Evolutionary conservation across 2,888 invertebrate species (phyloP), one percentile per base, ranked within the genome.

Genomic region (Rotaria socialis): DNA sequence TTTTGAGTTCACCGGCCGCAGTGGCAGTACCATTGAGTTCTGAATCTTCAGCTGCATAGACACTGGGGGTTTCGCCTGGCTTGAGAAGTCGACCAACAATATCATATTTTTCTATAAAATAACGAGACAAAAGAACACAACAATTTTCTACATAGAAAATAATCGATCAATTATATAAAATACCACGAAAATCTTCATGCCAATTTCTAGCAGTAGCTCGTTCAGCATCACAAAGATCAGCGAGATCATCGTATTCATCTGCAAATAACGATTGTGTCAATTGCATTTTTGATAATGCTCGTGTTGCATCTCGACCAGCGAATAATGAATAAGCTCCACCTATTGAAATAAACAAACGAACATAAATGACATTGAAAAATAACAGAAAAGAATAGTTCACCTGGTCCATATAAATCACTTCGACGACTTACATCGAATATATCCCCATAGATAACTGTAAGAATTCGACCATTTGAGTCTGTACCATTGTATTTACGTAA

Each of bases 321-420:
- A 97, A 97, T 43, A 95, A 94, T 87, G 95, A 94, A 92, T 98
- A 98, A 55, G 96, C 96, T 87, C 96, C 97, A 90, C 95, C 96
- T 97, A 88, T 16, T 11, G 24, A 3, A 80, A 80, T 4, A 19
- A 5, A 74, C 3, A 41, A 16, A 74, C 5, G 19, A 22, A 41
- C 2, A 19, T 1, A 74, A 50, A 50, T 35, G 35, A 35, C 35
- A 2, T 50, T 14, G 50, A 50, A 14, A 50, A 1, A 50, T 14
- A 50, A 50, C 2, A 50, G 50, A 14, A 50, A 50, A 0, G 50
- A 8, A 11, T 50, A 11, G 8, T 50, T 8, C 92, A 96, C 97
- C 96, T 92, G 96, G 96, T 43, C 97, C 97, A 92, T 97, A 97
- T 91, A 96, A 96, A 88, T 94, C 93, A 90, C 94, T 95, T 87